A percentile compares a stretch with the other conserved stretches of the same genome.
Conservation (phyloP, 1,140 invertebrate species). For the Drosophila sechellia region DNA sequence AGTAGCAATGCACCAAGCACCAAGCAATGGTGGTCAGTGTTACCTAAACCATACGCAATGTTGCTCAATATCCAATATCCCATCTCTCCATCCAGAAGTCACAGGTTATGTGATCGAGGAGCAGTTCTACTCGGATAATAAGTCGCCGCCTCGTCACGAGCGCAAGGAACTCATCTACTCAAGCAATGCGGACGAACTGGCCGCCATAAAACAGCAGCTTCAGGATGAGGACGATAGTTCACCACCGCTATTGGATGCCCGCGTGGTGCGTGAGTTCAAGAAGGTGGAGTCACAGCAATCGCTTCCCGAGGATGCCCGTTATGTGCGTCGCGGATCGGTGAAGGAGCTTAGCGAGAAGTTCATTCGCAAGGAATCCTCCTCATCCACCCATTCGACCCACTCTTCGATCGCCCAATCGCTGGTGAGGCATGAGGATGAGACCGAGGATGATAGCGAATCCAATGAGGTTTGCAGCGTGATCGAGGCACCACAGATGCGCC, state of each 20-base stretch:
- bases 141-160: constrained; percentile 87
- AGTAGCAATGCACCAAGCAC: too few relatives aligned
- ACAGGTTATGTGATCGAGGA: constrained; percentile 88
- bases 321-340: constrained; percentile 88
- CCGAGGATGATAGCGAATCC: constrained; percentile 73
- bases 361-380: constrained; percentile 84
- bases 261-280: constrained; percentile 62
- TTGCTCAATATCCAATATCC: neutral
- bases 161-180: constrained; percentile 89
- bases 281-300: constrained; percentile 53
- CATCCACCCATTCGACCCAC: constrained; percentile 28
- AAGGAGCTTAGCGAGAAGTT: constrained; percentile 90
- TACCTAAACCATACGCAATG: neutral
- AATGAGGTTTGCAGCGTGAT: constrained; percentile 73
- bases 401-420: constrained; percentile 25
- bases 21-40: neutral
- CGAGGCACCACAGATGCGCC: constrained; percentile 75
- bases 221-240: constrained; percentile 34
- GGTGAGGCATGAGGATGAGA: constrained; percentile 50
- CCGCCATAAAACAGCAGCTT: constrained; percentile 68
- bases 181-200: constrained; percentile 87
- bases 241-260: constrained; percentile 45
- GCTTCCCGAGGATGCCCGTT: constrained; percentile 72
- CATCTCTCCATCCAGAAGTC: constrained; percentile 84
- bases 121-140: constrained; percentile 88